phyloP scores from a whole-genome alignment of 2,113 vertebrate genomes.

The Scopus umbretta region DNA sequence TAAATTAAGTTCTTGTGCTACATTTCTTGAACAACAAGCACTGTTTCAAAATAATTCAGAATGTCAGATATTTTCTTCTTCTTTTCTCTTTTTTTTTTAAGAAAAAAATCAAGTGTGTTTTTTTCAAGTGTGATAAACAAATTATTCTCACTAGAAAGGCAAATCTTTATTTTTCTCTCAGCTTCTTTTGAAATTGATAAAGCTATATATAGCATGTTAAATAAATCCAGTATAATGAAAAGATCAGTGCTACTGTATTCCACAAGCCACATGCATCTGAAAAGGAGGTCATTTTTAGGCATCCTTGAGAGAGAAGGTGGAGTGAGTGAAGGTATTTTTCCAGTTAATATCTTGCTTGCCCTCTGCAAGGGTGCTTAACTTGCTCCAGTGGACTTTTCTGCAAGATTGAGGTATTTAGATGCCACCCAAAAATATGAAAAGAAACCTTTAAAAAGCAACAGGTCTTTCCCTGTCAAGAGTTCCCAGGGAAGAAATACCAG shows the following conservation, averaged over 20 bases:
- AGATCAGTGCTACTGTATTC: neutral
- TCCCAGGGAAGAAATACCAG: neutral
- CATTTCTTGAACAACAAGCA: neutral
- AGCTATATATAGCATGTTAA: neutral
- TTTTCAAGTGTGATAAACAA: neutral
- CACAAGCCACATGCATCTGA: neutral
- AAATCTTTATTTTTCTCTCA: neutral
- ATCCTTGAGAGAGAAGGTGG: neutral
- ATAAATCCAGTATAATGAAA: neutral
- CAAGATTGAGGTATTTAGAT: neutral
- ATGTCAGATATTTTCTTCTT: neutral
- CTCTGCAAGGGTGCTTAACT: neutral
- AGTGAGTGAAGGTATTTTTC: neutral
- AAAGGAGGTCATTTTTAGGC: neutral
- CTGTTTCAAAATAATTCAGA: neutral
- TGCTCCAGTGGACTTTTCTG: neutral
- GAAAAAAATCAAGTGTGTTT: neutral
- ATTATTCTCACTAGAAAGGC: neutral
- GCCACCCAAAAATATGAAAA: neutral
- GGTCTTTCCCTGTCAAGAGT: neutral
- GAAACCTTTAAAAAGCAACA: neutral
- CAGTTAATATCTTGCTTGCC: neutral
- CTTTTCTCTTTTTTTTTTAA: neutral
- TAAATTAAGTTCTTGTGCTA: neutral
- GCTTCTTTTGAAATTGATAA: neutral